Evolutionary conservation across 2,113 vertebrate species (phyloP).

Genomic region (Tyto alba): DNA sequence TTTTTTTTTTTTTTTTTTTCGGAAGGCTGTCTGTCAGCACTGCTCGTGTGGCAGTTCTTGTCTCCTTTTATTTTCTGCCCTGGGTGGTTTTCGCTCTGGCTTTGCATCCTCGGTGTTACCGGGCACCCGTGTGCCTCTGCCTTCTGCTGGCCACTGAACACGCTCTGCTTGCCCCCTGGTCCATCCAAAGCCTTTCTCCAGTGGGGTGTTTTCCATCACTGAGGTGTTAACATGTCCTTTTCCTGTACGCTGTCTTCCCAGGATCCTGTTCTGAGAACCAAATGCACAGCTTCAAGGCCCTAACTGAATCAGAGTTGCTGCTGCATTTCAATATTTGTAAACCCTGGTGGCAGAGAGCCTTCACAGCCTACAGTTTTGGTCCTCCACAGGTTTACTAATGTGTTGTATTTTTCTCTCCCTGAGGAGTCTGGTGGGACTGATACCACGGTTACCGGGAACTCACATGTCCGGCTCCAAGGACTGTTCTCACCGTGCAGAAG

Average conservation of each 20-base stretch:
- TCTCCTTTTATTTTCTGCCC: neutral
- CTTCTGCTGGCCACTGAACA: neutral
- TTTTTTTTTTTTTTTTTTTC: too few species aligned
- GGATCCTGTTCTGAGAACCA: neutral
- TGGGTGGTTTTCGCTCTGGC: neutral
- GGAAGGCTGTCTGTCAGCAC: neutral
- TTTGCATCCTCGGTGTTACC: rapidly evolving
- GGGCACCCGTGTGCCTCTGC: neutral
- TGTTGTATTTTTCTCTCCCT: neutral
- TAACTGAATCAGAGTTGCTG: neutral
- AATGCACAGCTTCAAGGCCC: neutral
- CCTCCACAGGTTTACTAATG: neutral
- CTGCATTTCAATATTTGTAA: neutral
- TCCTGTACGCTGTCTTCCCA: rapidly evolving
- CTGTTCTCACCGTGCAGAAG: rapidly evolving
- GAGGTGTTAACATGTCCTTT: neutral
- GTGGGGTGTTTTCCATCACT: rapidly evolving
- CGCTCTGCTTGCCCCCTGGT: rapidly evolving
- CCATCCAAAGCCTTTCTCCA: neutral
- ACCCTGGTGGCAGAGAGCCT: neutral
- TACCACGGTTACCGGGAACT: rapidly evolving
- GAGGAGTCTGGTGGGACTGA: neutral
- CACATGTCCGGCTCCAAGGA: rapidly evolving
- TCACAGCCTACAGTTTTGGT: neutral
- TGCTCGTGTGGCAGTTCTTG: too few species aligned